Base-by-base conservation (phyloP, 2,797 vertebrate species). In the Hydrophis major region DNA sequence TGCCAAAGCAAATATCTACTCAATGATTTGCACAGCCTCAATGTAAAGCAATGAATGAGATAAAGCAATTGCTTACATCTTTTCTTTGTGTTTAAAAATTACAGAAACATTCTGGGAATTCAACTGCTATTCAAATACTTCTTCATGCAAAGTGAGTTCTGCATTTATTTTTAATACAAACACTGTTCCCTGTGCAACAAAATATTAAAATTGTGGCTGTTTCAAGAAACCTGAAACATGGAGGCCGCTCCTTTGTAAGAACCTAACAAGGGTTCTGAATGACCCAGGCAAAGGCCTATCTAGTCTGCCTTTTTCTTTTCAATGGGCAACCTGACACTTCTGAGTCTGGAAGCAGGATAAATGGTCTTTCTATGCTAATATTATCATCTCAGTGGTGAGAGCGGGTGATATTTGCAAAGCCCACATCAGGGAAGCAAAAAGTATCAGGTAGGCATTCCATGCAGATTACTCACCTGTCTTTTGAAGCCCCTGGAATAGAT, bases 41-140 rank as follows among this genome's bases (percentile, higher is more conserved):
- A 12, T 61, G 20, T 55, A 27, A 86, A 61, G 12, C 42, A 61
- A 83, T 37, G 89, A 66, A 91, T 93, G 27, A 89, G 37, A 86
- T 91, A 92, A 78, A 28, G 32, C 53, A 91, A 94, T 93, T 86
- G 93, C 12, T 87, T 93, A 57, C 28, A 87, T 37, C 42, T 32
- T 74, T 95, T 42, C 14, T 93, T 42, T 93, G 91, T 93, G 37
- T 87, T 95, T 96, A 42, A 93, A 96, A 95, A 93, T 92, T 61
- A 60, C 4, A 96, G 94, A 94, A 90, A 83, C 50, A 91, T 92
- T 93, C 86, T 69, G 74, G 96, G 94, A 93, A 25, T 4, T 18
- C 93, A 1, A 5, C 94, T 95, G 91, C 87, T 91, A 20, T 22
- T 50, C 93, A 90, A 94, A 93, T 93, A 90, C 88, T 92, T 27